Evolutionary conservation across 1,140 invertebrate species (phyloP), one percentile per base, ranked within the genome.

Genomic region (Teleopsis dalmanni): DNA sequence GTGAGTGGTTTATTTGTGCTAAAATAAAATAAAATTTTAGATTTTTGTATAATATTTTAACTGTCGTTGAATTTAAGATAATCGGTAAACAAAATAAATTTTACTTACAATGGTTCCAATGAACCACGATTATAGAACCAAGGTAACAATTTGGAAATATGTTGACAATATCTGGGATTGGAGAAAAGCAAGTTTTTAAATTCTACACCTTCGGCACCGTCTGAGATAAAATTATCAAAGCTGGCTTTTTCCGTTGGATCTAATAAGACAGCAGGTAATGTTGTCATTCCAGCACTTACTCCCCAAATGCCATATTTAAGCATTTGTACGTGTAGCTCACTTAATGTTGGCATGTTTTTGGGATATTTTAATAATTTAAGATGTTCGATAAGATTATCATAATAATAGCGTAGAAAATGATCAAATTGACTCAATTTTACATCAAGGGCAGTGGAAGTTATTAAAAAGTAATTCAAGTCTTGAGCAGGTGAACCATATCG

Each of bases 341-440:
- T n/a, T 5, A 65, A 37, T 18, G 52, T 56, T 27, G 62, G 62
- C 13, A 53, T 34, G 36, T 52, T 53, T 14, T 34, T 18, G 5
- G 53, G 26, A 42, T 59, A 65, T 22, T 54, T 56, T 8, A 65
- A 53, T 14, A 62, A 34, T 1, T 49, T 21, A 1, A 65, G 47
- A 43, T 62, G 48, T 6, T 47, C 35, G 0, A 56, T 48, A 6
- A 65, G 51, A 34, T 65, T 34, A 33, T 50, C 47, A 44, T 65
- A 55, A 54, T 65, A 65, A 48, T 58, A 59, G 34, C 57, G 56
- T 21, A 65, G 54, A 33, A 65, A 65, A 35, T 60, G 18, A 40
- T 65, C 62, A 9, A 65, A 65, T 25, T 59, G 56, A 0, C 71
- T 49, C 5, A 57, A 9, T 35, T 57, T 57, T 13, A 57, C 56